These are phyloP conservation scores for Lagorchestes hirsutus DNA, from an alignment of 2,797 vertebrate species.

Conservation along the genomic window DNA sequence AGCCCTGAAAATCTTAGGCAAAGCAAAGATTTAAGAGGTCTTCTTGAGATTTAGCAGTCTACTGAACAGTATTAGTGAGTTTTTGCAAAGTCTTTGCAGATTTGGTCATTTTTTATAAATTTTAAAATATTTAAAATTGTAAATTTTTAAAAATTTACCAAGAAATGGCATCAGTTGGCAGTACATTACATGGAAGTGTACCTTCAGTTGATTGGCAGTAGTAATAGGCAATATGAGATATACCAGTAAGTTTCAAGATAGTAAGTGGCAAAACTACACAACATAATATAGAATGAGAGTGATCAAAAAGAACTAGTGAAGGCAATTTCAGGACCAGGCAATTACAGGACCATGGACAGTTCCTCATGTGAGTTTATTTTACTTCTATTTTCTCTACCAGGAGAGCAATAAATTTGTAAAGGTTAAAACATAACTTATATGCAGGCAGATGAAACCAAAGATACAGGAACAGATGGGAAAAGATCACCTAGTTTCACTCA, in stretches of 20 bases:
- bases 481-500: neutral
- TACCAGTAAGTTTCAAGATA: neutral
- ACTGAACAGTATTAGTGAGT: neutral
- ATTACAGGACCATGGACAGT: neutral
- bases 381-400: neutral
- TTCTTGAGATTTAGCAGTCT: neutral
- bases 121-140: neutral
- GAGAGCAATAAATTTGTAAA: neutral
- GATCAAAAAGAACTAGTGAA: neutral
- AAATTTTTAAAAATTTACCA: neutral
- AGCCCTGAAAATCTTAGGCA: neutral
- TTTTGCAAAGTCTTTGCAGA: neutral
- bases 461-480: neutral
- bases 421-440: neutral
- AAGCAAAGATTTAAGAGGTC: neutral
- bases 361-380: neutral
- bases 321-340: neutral
- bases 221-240: neutral
- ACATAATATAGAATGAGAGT: neutral
- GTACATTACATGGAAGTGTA: neutral
- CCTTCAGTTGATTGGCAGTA: neutral
- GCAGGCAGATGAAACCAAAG: neutral
- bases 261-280: neutral
- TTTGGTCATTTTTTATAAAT: neutral
- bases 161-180: neutral